Conservation (phyloP, 2,113 vertebrate genomes). For the Falco punctatus region DNA sequence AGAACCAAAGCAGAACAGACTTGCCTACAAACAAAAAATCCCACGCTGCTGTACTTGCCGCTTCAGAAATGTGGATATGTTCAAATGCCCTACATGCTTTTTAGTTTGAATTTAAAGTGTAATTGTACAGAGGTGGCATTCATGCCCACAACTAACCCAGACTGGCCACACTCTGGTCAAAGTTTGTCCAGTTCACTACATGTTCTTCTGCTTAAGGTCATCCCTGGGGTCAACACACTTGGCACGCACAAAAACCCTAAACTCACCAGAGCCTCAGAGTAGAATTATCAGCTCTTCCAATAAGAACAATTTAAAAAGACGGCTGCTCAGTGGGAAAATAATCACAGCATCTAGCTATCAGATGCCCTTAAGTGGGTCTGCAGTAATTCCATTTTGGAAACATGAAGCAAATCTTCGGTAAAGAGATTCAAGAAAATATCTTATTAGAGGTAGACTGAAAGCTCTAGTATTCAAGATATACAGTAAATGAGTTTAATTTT, state of each 20-base stretch:
- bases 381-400: background rate
- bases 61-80: background rate
- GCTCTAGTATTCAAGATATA: background rate
- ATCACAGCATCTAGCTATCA: background rate
- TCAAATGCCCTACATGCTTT: background rate
- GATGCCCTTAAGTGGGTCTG: background rate
- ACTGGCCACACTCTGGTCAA: background rate
- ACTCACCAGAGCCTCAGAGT: background rate
- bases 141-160: background rate
- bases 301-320: background rate
- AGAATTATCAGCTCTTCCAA: background rate
- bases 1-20: slow-evolving; percentile 21
- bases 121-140: too few relatives aligned
- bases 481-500: background rate
- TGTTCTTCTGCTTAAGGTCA: background rate
- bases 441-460: background rate
- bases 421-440: background rate
- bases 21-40: background rate
- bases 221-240: background rate
- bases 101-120: background rate
- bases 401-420: background rate
- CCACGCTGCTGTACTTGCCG: background rate
- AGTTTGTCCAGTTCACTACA: background rate
- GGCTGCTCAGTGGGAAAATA: background rate
- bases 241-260: background rate